Percentiles rank a stretch among this genome's conserved stretches.
These are phyloP conservation scores for Dysdera silvatica DNA, from an alignment of 1,140 invertebrate species.

Conservation along the genomic window DNA sequence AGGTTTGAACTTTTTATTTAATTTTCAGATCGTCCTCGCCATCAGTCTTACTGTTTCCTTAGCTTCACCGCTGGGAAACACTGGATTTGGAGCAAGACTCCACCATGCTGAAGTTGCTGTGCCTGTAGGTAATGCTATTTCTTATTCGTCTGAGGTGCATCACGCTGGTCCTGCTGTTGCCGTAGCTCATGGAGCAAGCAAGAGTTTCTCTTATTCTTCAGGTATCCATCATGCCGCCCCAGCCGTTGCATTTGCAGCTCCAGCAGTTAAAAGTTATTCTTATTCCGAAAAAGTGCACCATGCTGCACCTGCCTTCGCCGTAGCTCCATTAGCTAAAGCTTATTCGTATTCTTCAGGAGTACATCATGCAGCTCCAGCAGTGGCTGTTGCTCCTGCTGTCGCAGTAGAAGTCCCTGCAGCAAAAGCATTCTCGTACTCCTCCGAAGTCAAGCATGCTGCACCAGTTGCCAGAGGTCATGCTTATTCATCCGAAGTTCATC, in stretches of 20 bases:
- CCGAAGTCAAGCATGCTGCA: constrained; percentile 14
- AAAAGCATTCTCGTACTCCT: constrained; percentile 13
- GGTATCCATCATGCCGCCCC: background rate
- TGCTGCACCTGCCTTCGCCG: background rate
- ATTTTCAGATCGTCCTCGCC: too few species aligned
- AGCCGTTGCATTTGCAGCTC: background rate
- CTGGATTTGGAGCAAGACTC: too few species aligned
- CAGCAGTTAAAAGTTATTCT: constrained; percentile 4
- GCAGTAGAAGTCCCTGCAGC: background rate
- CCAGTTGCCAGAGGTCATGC: background rate
- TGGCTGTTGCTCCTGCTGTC: background rate
- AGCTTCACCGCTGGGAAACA: too few species aligned
- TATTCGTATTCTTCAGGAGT: constrained; percentile 7
- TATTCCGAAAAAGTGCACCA: constrained; percentile 6
- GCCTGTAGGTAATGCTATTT: background rate
- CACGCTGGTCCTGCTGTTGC: background rate
- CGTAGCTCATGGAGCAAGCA: too few species aligned
- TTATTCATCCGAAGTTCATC: background rate
- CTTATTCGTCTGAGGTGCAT: constrained; percentile 8
- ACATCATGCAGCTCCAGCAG: constrained; percentile 3
- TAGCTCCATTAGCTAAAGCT: background rate
- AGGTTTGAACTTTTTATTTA: too few species aligned
- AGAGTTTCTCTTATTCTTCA: background rate
- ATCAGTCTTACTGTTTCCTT: too few species aligned
- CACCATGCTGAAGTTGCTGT: too few species aligned